Base-by-base conservation (phyloP, 2,797 vertebrate species). In the Artibeus lituratus region DNA sequence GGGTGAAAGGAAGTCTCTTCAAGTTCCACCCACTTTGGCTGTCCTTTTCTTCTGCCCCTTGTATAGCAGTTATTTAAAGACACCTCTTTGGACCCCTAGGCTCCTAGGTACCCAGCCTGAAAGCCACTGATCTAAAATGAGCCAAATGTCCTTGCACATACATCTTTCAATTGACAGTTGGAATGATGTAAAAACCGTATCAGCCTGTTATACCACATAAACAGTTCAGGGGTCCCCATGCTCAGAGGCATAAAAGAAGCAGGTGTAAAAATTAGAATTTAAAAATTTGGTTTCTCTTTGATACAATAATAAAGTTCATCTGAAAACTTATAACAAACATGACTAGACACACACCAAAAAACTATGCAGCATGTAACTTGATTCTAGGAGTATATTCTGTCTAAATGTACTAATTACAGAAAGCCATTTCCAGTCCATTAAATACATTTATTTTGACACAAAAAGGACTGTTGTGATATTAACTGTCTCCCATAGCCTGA, bases 371-470 rank as follows among this genome's bases (percentile, higher is more conserved):
- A 42, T 29, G 26, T 76, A 93, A 94, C 91, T 78, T 53, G 39
- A 94, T 78, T 96, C 81, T 93, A 32, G 42, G 47, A 81, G n/a
- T 95, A 3, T 57, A 92, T 83, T 95, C 89, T 93, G 29, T 87
- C 65, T 95, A 90, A 95, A 73, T 51, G 44, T 74, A 76, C 94
- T 94, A 96, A 87, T 3, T 95, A 83, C 24, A 95, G 88, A 96
- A 91, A 96, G 89, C 72, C 88, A 95, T 91, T 97, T 97, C 93
- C 89, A 97, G 94, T 86, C 90, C 97, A 97, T 96, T 97, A 97
- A 90, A 93, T 97, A 96, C 86, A 98, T 91, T 96, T 94, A 95
- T 90, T 95, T 87, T 92, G 96, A 97, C 96, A 97, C 72, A 96
- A 87, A 96, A 97, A 91, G 53, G 74, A 93, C 37, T 95, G 76